Conservation (phyloP, 2,888 invertebrate genomes). For the Metacarcinus magister region DNA sequence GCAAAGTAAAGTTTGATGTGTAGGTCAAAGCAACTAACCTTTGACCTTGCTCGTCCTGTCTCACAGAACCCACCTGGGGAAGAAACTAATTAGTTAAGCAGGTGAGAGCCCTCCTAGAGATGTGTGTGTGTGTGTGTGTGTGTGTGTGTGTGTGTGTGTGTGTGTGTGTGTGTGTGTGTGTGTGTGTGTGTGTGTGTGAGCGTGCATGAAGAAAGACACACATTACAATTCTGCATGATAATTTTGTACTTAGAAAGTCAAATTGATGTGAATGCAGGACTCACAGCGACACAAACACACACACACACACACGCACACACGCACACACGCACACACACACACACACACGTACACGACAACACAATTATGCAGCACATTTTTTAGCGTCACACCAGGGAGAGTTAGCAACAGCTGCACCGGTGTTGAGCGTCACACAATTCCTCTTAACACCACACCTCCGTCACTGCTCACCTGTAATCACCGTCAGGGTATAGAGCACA, state of each 20-base stretch:
- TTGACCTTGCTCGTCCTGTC: neutral
- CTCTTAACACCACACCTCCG: too few species aligned
- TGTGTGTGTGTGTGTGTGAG: neutral
- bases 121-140: conserved; percentile 18
- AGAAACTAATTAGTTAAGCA: neutral
- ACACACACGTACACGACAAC: neutral
- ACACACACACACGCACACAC: conserved; percentile 7
- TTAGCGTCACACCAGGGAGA: too few species aligned
- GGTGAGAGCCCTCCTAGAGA: neutral
- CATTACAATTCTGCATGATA: neutral
- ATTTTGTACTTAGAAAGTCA: neutral
- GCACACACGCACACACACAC: conserved; percentile 35
- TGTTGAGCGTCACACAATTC: too few species aligned
- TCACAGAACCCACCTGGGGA: neutral
- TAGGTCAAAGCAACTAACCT: neutral
- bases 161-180: conserved; percentile 21
- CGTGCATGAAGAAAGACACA: neutral
- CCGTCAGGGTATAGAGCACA: neutral
- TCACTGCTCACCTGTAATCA: too few species aligned
- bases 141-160: conserved; percentile 28
- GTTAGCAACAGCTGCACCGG: too few species aligned
- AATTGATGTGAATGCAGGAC: neutral
- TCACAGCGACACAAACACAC: neutral
- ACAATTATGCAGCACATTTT: too few species aligned
- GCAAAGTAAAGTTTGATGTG: neutral